Conservation (phyloP, 2,113 vertebrate species). For the Oceanodroma tethys region DNA sequence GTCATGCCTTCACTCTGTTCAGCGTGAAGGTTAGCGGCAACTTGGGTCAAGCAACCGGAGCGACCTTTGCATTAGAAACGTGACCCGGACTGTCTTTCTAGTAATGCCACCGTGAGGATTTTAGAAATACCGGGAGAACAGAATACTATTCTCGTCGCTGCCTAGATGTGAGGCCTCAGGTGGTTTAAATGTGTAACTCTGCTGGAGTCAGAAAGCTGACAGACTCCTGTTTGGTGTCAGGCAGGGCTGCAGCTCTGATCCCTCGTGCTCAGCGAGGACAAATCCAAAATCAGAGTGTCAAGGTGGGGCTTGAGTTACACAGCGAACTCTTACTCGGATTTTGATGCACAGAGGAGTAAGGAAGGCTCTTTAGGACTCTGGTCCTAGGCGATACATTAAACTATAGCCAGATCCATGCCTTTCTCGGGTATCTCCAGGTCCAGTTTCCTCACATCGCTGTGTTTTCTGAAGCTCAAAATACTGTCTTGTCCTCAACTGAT, state of each 20-base stretch:
- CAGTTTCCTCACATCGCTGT: rapidly evolving
- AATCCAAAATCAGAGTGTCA: background rate
- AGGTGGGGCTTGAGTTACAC: background rate
- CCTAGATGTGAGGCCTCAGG: background rate
- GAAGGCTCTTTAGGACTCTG: background rate
- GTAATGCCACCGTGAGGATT: background rate
- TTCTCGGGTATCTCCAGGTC: background rate
- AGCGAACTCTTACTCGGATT: background rate
- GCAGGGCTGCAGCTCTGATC: background rate
- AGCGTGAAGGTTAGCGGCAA: rapidly evolving
- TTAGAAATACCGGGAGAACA: background rate
- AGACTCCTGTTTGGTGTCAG: rapidly evolving
- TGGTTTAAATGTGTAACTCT: background rate
- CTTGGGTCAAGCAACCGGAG: background rate
- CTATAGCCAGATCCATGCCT: background rate
- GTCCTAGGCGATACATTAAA: rapidly evolving
- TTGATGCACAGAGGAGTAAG: background rate
- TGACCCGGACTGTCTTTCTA: background rate
- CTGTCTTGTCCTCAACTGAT: background rate
- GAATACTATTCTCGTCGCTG: background rate
- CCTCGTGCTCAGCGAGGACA: background rate
- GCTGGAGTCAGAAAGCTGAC: background rate
- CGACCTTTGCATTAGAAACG: rapidly evolving
- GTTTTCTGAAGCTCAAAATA: background rate
- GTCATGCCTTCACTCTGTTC: background rate